These are phyloP conservation scores for Melanophora roralis DNA, from an alignment of 2,888 invertebrate species.

Conservation along the genomic window DNA sequence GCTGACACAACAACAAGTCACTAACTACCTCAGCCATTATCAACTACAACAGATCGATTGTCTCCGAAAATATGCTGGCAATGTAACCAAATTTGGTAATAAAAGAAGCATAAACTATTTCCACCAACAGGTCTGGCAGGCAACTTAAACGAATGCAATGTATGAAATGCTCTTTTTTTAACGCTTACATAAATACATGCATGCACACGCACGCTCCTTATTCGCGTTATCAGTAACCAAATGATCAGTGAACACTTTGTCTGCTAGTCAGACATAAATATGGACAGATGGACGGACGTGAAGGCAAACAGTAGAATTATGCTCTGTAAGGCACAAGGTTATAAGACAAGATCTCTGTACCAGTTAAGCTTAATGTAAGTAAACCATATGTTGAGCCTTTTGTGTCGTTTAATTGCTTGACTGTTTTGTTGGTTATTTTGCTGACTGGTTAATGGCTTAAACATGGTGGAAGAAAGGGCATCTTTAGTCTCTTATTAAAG, in stretches of 20 bases:
- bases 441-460: conserved; percentile 46
- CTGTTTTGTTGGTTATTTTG: background rate
- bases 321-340: conserved; percentile 57
- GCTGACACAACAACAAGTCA: conserved; percentile 29
- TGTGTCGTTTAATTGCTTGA: background rate
- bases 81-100: conserved; percentile 66
- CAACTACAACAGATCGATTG: conserved; percentile 61
- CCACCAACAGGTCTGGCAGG: conserved; percentile 54
- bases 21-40: conserved; percentile 44
- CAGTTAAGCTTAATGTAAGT: conserved; percentile 42
- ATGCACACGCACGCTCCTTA: conserved; percentile 57
- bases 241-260: conserved; percentile 37
- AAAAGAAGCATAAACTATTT: conserved; percentile 60
- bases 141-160: conserved; percentile 29
- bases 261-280: conserved; percentile 19
- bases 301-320: conserved; percentile 26
- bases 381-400: conserved; percentile 50
- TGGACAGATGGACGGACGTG: no score
- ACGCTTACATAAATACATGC: conserved; percentile 47
- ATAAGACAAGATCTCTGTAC: conserved; percentile 50
- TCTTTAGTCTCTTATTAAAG: conserved; percentile 51
- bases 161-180: conserved; percentile 59
- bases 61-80: conserved; percentile 62
- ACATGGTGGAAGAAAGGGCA: conserved; percentile 53
- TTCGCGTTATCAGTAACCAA: conserved; percentile 55